phyloP scores from a whole-genome alignment of 2,888 invertebrate genomes.

The Pseudococcus jackbeardsleyi region DNA sequence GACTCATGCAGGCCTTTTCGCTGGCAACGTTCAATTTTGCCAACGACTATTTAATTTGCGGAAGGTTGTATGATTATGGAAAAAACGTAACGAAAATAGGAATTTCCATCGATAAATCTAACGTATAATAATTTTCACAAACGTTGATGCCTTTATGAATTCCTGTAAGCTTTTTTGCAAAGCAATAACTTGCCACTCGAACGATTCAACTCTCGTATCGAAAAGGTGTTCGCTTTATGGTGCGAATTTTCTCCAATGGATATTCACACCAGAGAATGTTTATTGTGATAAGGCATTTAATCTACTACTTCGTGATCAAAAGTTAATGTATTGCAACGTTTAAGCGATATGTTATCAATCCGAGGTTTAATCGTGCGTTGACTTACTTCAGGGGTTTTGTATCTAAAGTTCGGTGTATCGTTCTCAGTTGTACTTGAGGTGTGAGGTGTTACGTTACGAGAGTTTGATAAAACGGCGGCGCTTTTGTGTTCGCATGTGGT shows the following conservation, averaged over 20 bases:
- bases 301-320: neutral
- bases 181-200: neutral
- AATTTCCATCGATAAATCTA: neutral
- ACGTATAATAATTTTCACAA: neutral
- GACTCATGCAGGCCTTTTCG: too few species aligned
- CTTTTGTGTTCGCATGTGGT: too few species aligned
- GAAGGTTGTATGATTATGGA: too few species aligned
- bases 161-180: neutral
- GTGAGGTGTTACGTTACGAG: too few species aligned
- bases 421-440: neutral
- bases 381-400: neutral
- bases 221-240: neutral
- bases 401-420: neutral
- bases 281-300: neutral
- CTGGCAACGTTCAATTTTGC: too few species aligned
- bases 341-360: neutral
- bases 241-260: neutral
- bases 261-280: neutral
- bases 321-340: neutral
- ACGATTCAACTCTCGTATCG: neutral
- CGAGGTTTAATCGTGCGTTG: neutral
- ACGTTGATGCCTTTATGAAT: neutral
- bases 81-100: too few species aligned
- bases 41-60: too few species aligned
- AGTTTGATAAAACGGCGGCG: too few species aligned